Percentiles rank a stretch among this genome's conserved stretches.
These are phyloP conservation scores for Drosophila rubida DNA, from an alignment of 2,888 invertebrate species.

Conservation along the genomic window DNA sequence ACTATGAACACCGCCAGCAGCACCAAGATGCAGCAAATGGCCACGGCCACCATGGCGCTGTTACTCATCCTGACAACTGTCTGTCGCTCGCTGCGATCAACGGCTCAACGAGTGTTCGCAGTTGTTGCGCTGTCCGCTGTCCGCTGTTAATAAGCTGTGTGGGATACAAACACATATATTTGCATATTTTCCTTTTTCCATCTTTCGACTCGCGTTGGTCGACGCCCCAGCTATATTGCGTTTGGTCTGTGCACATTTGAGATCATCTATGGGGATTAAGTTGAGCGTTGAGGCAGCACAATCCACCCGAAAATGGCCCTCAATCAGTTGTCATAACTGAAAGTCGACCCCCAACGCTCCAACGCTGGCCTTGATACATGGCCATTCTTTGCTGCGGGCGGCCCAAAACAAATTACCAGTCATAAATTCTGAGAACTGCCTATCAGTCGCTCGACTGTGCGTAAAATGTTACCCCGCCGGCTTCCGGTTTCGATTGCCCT, in stretches of 20 bases:
- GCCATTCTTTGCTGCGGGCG: constrained; percentile 29
- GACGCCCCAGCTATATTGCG: not conserved
- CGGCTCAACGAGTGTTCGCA: not conserved
- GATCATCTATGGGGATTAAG: constrained; percentile 47
- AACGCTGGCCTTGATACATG: constrained; percentile 27
- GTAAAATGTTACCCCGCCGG: constrained; percentile 51
- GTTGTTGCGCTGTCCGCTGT: not conserved
- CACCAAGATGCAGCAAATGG: constrained; percentile 93
- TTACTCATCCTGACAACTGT: constrained; percentile 82
- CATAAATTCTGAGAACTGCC: constrained; percentile 72
- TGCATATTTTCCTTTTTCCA: constrained; percentile 13
- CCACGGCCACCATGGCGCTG: constrained; percentile 91
- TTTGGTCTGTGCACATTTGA: constrained; percentile 66
- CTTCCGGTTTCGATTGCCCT: constrained; percentile 9
- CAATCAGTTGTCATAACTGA: constrained; percentile 65
- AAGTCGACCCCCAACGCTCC: not conserved
- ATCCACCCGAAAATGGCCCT: constrained; percentile 25
- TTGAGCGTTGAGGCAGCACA: not conserved
- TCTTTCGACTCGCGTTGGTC: not conserved
- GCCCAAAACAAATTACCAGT: constrained; percentile 68
- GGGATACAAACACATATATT: constrained; percentile 13
- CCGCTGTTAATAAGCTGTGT: constrained; percentile 12
- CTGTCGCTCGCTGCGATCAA: not conserved
- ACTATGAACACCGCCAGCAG: constrained; percentile 92
- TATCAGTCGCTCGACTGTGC: constrained; percentile 66